Conservation (phyloP, 2,113 vertebrate genomes). For the Paradisaea rubra region DNA sequence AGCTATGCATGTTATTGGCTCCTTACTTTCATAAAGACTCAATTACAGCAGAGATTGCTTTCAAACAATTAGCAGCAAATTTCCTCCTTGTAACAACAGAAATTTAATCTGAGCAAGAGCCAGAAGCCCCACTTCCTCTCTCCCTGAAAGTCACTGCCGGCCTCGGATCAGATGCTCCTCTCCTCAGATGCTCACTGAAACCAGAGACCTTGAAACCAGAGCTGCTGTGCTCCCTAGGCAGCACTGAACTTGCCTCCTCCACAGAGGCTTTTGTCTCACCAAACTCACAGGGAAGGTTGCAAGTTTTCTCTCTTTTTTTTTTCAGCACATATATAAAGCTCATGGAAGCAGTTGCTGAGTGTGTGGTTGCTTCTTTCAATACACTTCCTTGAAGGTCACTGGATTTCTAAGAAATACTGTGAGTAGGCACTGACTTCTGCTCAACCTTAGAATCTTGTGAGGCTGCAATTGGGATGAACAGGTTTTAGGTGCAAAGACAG, state of each 20-base stretch:
- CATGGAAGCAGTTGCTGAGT: not conserved
- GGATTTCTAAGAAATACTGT: not conserved
- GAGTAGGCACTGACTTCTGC: not conserved
- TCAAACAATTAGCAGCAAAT: conserved; percentile 8
- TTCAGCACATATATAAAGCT: not conserved
- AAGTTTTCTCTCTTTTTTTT: not conserved
- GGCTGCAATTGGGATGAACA: not conserved
- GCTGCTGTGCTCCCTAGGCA: not conserved
- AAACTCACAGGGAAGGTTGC: not conserved
- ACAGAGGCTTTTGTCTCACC: not conserved
- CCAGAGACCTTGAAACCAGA: not conserved
- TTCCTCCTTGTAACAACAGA: not conserved
- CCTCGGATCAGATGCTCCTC: not conserved
- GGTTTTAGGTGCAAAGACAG: not conserved
- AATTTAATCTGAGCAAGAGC: not conserved
- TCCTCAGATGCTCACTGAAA: not conserved
- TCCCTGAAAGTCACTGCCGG: not conserved
- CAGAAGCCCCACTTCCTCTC: not conserved
- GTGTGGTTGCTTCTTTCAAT: not conserved
- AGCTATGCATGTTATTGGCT: not conserved
- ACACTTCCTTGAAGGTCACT: not conserved
- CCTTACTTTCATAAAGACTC: not conserved
- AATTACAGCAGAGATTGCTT: not conserved
- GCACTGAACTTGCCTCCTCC: not conserved
- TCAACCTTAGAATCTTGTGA: not conserved